Evolutionary conservation across 2,113 vertebrate genomes (phyloP).

Genomic region (Silurus asotus): DNA sequence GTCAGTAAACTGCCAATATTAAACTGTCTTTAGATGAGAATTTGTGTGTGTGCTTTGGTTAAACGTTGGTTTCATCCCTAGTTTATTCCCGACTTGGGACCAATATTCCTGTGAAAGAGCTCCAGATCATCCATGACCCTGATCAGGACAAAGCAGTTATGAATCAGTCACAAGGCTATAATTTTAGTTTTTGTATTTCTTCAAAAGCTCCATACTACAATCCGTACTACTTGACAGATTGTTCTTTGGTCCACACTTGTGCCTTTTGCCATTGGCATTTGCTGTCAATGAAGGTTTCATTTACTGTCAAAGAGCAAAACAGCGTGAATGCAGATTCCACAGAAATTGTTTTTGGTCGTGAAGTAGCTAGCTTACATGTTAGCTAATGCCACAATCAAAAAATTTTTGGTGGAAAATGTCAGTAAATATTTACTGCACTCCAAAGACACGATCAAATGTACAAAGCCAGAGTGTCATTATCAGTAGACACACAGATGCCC

Average conservation of each 20-base stretch:
- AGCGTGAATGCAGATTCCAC: not conserved
- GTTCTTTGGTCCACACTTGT: not conserved
- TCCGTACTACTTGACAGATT: not conserved
- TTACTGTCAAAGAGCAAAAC: not conserved
- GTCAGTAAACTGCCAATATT: not conserved
- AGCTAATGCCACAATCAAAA: no score
- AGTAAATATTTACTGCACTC: not conserved
- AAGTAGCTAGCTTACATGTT: no score
- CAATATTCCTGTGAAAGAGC: no score
- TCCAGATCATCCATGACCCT: not conserved
- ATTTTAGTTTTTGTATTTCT: not conserved
- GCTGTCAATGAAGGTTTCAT: no score
- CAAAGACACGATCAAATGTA: not conserved
- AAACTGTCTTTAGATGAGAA: not conserved
- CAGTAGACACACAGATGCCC: slow-evolving; percentile 42
- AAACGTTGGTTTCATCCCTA: not conserved
- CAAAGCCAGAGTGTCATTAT: slow-evolving; percentile 28
- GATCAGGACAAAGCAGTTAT: not conserved
- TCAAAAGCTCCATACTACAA: not conserved
- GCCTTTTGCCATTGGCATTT: not conserved
- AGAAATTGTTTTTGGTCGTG: not conserved
- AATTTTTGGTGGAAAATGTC: no score
- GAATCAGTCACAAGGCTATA: not conserved
- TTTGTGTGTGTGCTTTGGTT: not conserved
- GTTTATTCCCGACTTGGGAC: not conserved